These are phyloP conservation scores for Odontomachus brunneus DNA, from an alignment of 1,140 invertebrate species.

Conservation along the genomic window DNA sequence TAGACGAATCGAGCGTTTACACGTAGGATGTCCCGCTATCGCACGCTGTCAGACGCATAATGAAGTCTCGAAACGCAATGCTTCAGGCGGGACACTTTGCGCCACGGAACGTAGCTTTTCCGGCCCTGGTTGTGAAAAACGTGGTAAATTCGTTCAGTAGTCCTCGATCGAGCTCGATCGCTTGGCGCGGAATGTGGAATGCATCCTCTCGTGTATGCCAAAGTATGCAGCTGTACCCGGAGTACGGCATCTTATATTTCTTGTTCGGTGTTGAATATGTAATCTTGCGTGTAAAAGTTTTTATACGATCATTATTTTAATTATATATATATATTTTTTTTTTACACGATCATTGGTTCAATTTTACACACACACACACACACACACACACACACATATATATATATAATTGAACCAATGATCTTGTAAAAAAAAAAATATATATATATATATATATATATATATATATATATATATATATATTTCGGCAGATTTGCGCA, in stretches of 20 bases:
- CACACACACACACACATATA: too few species aligned
- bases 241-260: conserved; percentile 66
- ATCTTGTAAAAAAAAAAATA: too few species aligned
- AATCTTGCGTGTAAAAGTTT: conserved; percentile 28
- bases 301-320: background rate
- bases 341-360: too few species aligned
- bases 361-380: too few species aligned
- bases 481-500: background rate
- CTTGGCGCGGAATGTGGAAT: conserved; percentile 68
- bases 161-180: conserved; percentile 28
- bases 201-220: conserved; percentile 66
- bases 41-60: conserved; percentile 2
- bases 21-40: conserved; percentile 29
- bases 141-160: conserved; percentile 34
- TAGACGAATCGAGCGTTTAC: conserved; percentile 29
- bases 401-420: too few species aligned
- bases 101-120: conserved; percentile 26
- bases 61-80: background rate
- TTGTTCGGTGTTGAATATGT: conserved; percentile 37
- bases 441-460: too few species aligned
- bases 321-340: too few species aligned
- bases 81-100: background rate
- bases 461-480: too few species aligned
- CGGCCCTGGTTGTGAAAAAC: conserved; percentile 51
- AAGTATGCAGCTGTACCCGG: conserved; percentile 69